Evolutionary conservation across 2,888 invertebrate genomes (phyloP).

Genomic region (Thereva unica): DNA sequence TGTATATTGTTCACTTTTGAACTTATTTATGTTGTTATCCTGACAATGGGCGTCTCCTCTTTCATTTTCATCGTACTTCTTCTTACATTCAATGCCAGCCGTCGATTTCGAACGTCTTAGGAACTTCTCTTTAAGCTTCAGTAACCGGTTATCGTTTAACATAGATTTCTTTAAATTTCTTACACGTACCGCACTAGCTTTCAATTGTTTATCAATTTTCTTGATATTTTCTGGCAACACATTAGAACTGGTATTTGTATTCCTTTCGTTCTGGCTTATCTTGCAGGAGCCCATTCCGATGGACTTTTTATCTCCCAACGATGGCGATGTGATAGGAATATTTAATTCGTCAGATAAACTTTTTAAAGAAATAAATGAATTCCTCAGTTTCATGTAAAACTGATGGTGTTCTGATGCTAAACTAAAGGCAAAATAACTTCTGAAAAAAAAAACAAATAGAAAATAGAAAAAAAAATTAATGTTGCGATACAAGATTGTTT

Average conservation of each 20-base stretch:
- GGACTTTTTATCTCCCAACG: conserved; percentile 17
- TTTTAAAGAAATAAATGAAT: conserved; percentile 71
- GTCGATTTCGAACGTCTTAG: conserved; percentile 44
- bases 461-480: not conserved
- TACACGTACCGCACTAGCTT: conserved; percentile 40
- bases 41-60: not conserved
- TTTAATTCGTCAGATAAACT: conserved; percentile 66
- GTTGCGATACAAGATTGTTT: not conserved
- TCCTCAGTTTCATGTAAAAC: conserved; percentile 72
- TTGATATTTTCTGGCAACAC: conserved; percentile 37
- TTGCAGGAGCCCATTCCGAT: conserved; percentile 8
- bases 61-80: conserved; percentile 2
- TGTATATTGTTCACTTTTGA: conserved; percentile 7
- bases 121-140: conserved; percentile 43
- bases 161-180: conserved; percentile 45
- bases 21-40: conserved; percentile 8
- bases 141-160: conserved; percentile 44
- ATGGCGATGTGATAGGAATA: conserved; percentile 55
- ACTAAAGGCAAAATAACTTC: conserved; percentile 76
- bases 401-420: conserved; percentile 78
- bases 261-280: conserved; percentile 25
- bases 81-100: conserved; percentile 11
- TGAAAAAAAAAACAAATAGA: conserved; percentile 43
- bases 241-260: conserved; percentile 25
- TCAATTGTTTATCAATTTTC: conserved; percentile 43